Conservation (phyloP, 2,888 invertebrate species). For the Deroplatys truncata region DNA sequence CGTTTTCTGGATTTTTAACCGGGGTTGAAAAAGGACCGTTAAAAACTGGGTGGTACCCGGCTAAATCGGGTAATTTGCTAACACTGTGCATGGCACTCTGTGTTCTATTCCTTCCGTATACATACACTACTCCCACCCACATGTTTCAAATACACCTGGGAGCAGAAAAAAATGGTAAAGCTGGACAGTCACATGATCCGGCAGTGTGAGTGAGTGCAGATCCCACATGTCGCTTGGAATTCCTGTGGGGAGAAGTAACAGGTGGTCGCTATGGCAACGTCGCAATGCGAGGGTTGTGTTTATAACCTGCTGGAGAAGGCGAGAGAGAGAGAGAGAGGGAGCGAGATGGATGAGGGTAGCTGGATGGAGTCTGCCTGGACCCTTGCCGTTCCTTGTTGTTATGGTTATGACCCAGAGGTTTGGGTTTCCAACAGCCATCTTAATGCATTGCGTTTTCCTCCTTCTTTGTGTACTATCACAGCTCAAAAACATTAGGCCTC, state of each 20-base stretch:
- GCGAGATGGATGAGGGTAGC: background rate
- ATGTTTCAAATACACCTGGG: background rate
- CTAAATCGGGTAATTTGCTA: too few species aligned
- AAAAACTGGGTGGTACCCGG: too few species aligned
- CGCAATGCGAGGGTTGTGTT: background rate
- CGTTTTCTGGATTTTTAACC: too few species aligned
- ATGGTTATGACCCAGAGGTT: background rate
- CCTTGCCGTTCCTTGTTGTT: background rate
- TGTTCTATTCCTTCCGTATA: too few species aligned
- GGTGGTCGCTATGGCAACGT: constrained; percentile 1
- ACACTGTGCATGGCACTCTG: too few species aligned
- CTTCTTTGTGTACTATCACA: background rate
- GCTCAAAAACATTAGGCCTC: background rate
- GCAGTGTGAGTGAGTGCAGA: background rate
- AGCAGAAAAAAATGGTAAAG: background rate
- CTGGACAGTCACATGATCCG: too few species aligned
- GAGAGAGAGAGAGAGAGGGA: background rate
- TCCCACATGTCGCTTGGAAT: background rate
- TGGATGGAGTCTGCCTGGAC: background rate
- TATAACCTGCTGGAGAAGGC: background rate
- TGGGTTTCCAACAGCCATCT: background rate
- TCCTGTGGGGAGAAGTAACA: background rate
- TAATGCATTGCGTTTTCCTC: background rate
- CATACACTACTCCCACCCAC: background rate
- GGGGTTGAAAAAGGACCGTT: too few species aligned